Conservation (phyloP, 2,113 vertebrate genomes). For the Ictidomys tridecemlineatus region DNA sequence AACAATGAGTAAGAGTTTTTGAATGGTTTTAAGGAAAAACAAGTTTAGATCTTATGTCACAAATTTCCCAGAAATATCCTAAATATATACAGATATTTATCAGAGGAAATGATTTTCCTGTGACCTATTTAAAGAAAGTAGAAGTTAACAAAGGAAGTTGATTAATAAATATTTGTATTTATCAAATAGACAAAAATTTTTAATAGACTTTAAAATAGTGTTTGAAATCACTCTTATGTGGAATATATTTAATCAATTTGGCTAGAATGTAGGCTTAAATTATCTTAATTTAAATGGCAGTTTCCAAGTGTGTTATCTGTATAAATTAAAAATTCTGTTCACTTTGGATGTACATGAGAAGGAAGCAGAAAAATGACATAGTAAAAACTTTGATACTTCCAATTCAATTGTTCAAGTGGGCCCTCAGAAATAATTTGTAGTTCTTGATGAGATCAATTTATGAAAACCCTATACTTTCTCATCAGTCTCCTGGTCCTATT, state of each 20-base stretch:
- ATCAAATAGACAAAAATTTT: slow-evolving; percentile 43
- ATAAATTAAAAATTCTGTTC: slow-evolving; percentile 55
- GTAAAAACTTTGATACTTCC: slow-evolving; percentile 37
- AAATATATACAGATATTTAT: slow-evolving; percentile 70
- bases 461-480: neutral
- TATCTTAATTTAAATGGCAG: neutral
- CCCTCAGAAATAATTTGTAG: neutral
- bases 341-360: slow-evolving; percentile 28
- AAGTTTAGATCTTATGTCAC: slow-evolving; percentile 36
- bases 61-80: slow-evolving; percentile 64
- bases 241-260: neutral
- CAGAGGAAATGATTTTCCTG: slow-evolving; percentile 68
- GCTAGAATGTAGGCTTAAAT: slow-evolving; percentile 21
- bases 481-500: neutral
- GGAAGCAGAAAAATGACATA: slow-evolving; percentile 20
- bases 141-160: slow-evolving; percentile 65
- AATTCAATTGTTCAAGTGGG: slow-evolving; percentile 29
- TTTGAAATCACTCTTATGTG: slow-evolving; percentile 46
- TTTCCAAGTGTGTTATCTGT: slow-evolving; percentile 37
- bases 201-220: slow-evolving; percentile 52
- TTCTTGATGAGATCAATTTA: neutral
- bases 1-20: neutral
- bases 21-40: slow-evolving; percentile 37
- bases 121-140: slow-evolving; percentile 63
- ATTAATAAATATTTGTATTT: slow-evolving; percentile 57